phyloP scores from a whole-genome alignment of 2,113 vertebrate species.

The Lasiurus cinereus region DNA sequence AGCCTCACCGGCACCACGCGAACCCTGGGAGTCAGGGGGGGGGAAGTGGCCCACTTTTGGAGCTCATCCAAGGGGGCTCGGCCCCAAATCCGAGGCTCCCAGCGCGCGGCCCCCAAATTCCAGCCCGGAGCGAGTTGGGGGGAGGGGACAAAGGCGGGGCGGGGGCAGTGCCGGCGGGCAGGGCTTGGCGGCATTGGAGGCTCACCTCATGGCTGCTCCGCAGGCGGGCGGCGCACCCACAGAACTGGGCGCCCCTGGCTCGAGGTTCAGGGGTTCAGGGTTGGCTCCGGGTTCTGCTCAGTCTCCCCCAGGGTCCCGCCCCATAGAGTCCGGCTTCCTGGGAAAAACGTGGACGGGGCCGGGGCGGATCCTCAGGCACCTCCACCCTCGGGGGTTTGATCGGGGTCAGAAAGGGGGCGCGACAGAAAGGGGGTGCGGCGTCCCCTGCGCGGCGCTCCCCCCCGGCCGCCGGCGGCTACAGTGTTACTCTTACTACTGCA shows the following conservation, averaged over 20 bases:
- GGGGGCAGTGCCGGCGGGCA: constrained; percentile 12
- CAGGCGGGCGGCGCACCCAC: constrained; percentile 67
- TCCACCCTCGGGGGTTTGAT: background rate
- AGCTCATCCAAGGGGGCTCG: background rate
- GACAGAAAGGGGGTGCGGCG: constrained; percentile 45
- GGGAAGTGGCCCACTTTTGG: background rate
- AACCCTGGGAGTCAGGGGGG: background rate
- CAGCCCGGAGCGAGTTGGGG: constrained; percentile 41
- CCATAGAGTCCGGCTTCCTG: constrained; percentile 78
- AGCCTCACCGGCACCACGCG: constrained; percentile 23
- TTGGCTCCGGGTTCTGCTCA: constrained; percentile 68
- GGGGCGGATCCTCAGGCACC: constrained; percentile 47
- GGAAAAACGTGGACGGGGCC: constrained; percentile 62
- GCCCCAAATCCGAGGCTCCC: background rate
- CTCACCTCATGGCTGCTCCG: constrained; percentile 80
- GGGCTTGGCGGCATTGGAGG: background rate
- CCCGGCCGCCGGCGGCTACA: constrained; percentile 57
- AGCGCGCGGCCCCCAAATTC: constrained; percentile 41
- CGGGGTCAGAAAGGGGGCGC: constrained; percentile 29
- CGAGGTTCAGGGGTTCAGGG: constrained; percentile 60
- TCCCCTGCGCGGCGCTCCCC: constrained; percentile 66
- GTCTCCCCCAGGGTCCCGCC: constrained; percentile 77
- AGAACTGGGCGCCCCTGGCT: constrained; percentile 69
- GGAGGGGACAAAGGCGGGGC: constrained; percentile 69
- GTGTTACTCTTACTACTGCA: constrained; percentile 77